These are phyloP conservation scores for Alviniconcha marisindica DNA, from an alignment of 1,140 invertebrate genomes.

Conservation along the genomic window DNA sequence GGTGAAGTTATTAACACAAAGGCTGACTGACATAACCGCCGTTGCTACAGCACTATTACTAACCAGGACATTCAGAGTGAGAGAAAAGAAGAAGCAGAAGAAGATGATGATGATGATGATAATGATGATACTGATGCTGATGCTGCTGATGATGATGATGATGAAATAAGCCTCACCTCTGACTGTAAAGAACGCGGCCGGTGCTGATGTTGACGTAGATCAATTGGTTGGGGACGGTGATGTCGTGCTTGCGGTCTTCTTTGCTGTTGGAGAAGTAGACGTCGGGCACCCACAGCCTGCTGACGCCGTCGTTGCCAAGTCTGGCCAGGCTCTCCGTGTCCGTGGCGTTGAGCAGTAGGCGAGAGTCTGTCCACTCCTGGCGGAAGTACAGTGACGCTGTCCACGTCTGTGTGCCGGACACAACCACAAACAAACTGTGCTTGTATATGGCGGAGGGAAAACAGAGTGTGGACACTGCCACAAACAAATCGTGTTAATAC, in stretches of 20 bases:
- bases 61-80: no score
- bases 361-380: constrained; percentile 40
- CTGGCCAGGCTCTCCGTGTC: neutral
- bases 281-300: constrained; percentile 40
- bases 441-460: neutral
- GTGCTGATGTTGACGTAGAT: neutral
- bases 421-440: no score
- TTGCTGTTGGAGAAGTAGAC: constrained; percentile 33
- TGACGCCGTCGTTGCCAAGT: neutral
- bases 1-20: no score
- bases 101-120: no score
- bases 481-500: no score
- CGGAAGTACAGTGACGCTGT: constrained; percentile 57
- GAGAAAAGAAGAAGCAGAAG: no score
- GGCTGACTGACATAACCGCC: no score
- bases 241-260: neutral
- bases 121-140: no score
- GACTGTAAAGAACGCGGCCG: neutral
- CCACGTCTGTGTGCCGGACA: no score
- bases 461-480: neutral
- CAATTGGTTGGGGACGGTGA: neutral
- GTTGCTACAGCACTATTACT: no score
- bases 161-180: neutral
- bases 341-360: neutral
- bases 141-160: no score